These are phyloP conservation scores for Macroramphosus scolopax DNA, from an alignment of 2,797 vertebrate species.

Conservation along the genomic window DNA sequence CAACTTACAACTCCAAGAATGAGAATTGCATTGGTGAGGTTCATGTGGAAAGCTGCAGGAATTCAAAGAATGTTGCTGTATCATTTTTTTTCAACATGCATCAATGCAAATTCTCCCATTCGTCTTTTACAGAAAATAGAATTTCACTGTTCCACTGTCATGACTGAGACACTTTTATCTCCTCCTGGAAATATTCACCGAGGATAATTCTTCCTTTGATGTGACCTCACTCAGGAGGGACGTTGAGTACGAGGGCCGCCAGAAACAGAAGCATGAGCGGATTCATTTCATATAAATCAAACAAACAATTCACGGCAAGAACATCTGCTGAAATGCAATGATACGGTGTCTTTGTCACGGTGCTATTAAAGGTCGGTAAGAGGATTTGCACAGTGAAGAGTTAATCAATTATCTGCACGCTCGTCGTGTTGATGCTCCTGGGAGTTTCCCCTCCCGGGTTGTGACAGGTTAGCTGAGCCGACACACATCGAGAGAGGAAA, in stretches of 20 bases:
- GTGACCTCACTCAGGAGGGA: conserved; percentile 2
- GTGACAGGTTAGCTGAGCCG: not conserved
- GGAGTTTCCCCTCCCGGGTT: conserved; percentile 5
- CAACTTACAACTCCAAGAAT: not conserved
- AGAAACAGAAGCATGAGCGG: not conserved
- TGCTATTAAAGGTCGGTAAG: no score
- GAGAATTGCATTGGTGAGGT: conserved; percentile 11
- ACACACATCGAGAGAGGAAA: no score
- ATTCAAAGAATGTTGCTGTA: conserved; percentile 18
- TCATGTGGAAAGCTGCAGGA: conserved; percentile 2
- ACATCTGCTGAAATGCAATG: not conserved
- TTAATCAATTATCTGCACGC: conserved; percentile 5
- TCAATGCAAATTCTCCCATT: conserved; percentile 9
- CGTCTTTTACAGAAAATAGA: not conserved
- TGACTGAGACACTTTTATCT: conserved; percentile 10
- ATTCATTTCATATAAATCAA: conserved; percentile 5
- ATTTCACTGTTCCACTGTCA: not conserved
- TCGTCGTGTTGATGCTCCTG: conserved; percentile 1
- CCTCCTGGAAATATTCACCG: conserved; percentile 11
- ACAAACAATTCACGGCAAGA: not conserved
- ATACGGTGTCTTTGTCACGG: not conserved
- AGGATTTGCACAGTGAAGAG: no score
- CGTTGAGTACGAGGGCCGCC: not conserved
- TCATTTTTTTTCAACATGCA: not conserved
- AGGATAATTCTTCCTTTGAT: not conserved